phyloP scores from a whole-genome alignment of 1,140 invertebrate genomes.

The Drosophila carrolli region DNA sequence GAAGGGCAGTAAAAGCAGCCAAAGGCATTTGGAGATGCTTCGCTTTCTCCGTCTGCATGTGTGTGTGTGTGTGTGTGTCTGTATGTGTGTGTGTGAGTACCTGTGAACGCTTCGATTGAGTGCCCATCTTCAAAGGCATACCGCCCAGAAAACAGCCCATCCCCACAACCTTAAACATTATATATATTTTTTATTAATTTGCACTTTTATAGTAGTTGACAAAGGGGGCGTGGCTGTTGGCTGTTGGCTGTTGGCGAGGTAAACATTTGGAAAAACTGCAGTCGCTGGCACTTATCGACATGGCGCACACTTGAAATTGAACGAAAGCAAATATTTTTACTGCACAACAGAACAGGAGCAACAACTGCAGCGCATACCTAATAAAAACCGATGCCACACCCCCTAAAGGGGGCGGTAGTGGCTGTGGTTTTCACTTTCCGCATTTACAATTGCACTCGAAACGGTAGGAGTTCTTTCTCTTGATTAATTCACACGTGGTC shows the following conservation, averaged over 20 bases:
- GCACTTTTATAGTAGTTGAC: constrained; percentile 17
- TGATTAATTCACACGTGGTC: neutral
- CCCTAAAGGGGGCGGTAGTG: neutral
- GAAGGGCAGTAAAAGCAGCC: constrained; percentile 21
- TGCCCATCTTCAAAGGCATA: constrained; percentile 57
- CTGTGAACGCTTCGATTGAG: constrained; percentile 50
- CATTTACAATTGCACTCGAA: neutral
- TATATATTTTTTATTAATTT: constrained; percentile 57
- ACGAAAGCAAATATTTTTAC: constrained; percentile 70
- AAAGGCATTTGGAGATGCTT: constrained; percentile 25
- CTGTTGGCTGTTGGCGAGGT: constrained; percentile 17
- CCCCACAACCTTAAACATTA: neutral
- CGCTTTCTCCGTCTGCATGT: neutral
- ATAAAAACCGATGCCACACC: constrained; percentile 51
- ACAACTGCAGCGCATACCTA: constrained; percentile 25
- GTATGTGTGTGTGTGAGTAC: constrained; percentile 21
- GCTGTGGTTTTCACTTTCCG: constrained; percentile 28
- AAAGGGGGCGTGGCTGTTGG: constrained; percentile 7
- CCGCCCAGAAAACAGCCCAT: neutral
- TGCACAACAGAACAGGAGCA: constrained; percentile 31
- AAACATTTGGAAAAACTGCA: constrained; percentile 51
- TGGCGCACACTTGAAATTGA: constrained; percentile 61
- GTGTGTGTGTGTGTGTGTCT: constrained; percentile 3
- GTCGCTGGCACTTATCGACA: constrained; percentile 61
- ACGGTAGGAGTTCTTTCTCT: neutral